Percentiles rank a stretch among this genome's conserved stretches.
Conservation (phyloP, 2,797 vertebrate genomes). For the Champsocephalus gunnari region DNA sequence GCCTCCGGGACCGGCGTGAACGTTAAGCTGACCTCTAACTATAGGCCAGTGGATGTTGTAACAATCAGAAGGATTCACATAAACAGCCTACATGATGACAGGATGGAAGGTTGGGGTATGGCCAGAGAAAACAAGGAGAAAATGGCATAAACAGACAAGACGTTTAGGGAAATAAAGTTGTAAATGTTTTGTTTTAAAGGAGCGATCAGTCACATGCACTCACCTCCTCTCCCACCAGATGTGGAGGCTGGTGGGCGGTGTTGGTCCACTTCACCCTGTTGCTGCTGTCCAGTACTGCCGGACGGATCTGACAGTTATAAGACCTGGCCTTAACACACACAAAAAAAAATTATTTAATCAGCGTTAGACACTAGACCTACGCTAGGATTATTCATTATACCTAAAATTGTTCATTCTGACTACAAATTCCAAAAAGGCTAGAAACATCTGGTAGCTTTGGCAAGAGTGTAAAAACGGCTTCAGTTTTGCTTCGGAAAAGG, state of each 20-base stretch:
- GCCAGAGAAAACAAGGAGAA: constrained; percentile 8
- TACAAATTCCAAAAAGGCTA: no score
- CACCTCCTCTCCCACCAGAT: constrained; percentile 97
- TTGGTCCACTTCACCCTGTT: constrained; percentile 95
- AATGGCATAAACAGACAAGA: neutral
- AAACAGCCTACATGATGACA: constrained; percentile 86
- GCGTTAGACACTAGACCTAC: neutral
- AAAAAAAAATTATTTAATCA: neutral
- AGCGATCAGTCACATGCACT: constrained; percentile 25
- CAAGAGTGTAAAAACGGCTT: no score
- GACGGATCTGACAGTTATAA: constrained; percentile 96
- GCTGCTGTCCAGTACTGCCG: constrained; percentile 92
- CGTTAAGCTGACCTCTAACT: constrained; percentile 92
- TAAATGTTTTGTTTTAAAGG: neutral
- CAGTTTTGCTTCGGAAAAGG: no score
- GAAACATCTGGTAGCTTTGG: no score
- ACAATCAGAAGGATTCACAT: constrained; percentile 92
- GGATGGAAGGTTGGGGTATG: constrained; percentile 28
- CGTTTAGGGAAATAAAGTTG: constrained; percentile 1
- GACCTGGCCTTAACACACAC: constrained; percentile 86
- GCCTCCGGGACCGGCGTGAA: constrained; percentile 90
- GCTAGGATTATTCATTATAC: neutral
- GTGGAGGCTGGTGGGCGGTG: constrained; percentile 91
- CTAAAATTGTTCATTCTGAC: neutral
- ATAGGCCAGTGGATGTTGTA: constrained; percentile 96